Evolutionary conservation across 2,113 vertebrate genomes (phyloP), one percentile per base, ranked within the genome.

Genomic region (Sclerurus mexicanus): DNA sequence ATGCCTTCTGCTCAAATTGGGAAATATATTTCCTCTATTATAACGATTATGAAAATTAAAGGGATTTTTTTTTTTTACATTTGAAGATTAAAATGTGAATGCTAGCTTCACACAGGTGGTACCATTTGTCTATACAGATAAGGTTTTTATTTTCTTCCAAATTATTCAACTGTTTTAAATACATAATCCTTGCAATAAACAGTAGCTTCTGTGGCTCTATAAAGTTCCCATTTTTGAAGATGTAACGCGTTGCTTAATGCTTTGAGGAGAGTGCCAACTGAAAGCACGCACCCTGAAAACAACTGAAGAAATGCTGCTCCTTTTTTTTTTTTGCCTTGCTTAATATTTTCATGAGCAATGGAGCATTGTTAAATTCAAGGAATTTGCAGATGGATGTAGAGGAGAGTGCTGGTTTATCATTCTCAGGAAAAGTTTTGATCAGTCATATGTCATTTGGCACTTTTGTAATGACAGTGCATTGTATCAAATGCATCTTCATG

Each of bases 401-500:
- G 67, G 28, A 85, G 58, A 89, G 15, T 27, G 77, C 33, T 84
- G 21, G 18, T 88, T 2, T 55, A 50, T 81, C n/a, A 9, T 92
- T 74, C 72, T 83, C 25, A 67, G 89, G 58, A 90, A 90, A 72
- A 87, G n/a, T 92, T 94, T 93, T 80, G 50, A 63, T 83, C 76
- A 56, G 49, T 86, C 37, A 9, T 64, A 30, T n/a, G 33, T 42
- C 24, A 30, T 62, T 82, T 75, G 44, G 5, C 80, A 64, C 49
- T 71, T 66, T 77, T 81, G n/a, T 90, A 87, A 76, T 2, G 7
- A 42, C 59, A 19, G 5, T 33, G 23, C 27, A 23, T 86, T 46
- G 8, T 63, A 67, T 72, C 40, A 67, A 85, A 60, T 71, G 47
- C 53, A 23, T 90, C 31, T 81, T 67, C 77, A 60, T 40, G 39